These are phyloP conservation scores for Bambusicola thoracicus DNA, from an alignment of 2,113 vertebrate genomes.

Conservation along the genomic window DNA sequence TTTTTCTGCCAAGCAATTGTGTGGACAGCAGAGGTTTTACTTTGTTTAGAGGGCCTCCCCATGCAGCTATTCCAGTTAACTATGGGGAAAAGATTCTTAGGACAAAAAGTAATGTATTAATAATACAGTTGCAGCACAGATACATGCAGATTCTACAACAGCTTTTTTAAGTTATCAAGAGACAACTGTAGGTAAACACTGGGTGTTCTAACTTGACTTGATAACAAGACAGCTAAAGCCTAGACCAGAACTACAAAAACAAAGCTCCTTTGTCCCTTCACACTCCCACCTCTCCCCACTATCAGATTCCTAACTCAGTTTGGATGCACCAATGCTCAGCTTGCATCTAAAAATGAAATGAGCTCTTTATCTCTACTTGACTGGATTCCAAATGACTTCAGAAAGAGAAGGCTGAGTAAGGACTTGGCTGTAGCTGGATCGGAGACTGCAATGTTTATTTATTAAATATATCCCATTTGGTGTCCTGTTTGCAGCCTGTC, in stretches of 20 bases:
- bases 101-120: fast-evolving
- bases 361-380: conserved; percentile 37
- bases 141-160: neutral
- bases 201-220: neutral
- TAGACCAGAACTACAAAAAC: neutral
- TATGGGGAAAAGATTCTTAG: neutral
- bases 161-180: neutral
- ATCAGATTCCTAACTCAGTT: conserved; percentile 1
- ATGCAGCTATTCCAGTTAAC: neutral
- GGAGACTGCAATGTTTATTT: conserved; percentile 46
- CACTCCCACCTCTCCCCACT: neutral
- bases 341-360: neutral
- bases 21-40: neutral
- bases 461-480: conserved; percentile 29
- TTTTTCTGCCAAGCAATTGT: neutral
- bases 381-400: conserved; percentile 43
- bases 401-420: conserved; percentile 51
- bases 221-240: neutral
- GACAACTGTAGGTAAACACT: neutral
- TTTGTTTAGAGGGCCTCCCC: neutral
- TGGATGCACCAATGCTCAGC: conserved; percentile 25
- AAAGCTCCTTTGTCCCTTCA: neutral
- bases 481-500: conserved; percentile 30
- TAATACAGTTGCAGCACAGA: neutral
- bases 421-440: conserved; percentile 24